Percentiles rank a stretch among this genome's conserved stretches.
Conservation (phyloP, 2,113 vertebrate genomes). For the Urocitellus parryii region DNA sequence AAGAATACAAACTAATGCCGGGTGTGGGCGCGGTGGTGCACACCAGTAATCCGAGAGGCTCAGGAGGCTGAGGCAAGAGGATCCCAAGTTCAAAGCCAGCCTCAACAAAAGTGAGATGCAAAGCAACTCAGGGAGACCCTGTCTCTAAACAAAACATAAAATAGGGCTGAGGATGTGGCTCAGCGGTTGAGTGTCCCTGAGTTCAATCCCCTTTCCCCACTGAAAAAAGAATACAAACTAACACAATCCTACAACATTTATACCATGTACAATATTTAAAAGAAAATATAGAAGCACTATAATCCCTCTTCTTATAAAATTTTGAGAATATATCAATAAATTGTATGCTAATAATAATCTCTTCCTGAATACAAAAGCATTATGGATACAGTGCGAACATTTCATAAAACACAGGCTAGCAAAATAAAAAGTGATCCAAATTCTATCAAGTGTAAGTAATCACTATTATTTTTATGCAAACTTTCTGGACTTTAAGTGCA, state of each 20-base stretch:
- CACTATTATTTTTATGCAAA: background rate
- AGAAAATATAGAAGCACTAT: background rate
- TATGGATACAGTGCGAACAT: background rate
- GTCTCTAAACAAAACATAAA: too few relatives aligned
- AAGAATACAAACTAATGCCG: background rate
- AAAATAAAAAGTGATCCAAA: conserved; percentile 31
- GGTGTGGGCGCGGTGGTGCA: too few relatives aligned
- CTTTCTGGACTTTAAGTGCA: background rate
- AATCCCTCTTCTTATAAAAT: background rate
- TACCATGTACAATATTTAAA: background rate
- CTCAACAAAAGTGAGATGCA: too few relatives aligned
- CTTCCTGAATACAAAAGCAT: background rate
- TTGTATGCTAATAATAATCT: background rate
- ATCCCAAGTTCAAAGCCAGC: too few relatives aligned
- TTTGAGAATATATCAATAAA: conserved; percentile 1
- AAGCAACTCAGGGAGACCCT: too few relatives aligned
- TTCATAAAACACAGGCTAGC: conserved; percentile 1
- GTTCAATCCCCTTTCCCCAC: too few relatives aligned
- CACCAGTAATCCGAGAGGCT: too few relatives aligned
- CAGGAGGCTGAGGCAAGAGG: too few relatives aligned
- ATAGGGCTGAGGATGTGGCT: too few relatives aligned
- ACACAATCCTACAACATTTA: too few relatives aligned
- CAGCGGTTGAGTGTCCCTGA: too few relatives aligned
- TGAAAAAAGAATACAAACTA: too few relatives aligned
- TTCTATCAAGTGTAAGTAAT: background rate